A percentile compares a stretch with the other conserved stretches of the same genome.
These are phyloP conservation scores for Drosophila prostipennis DNA, from an alignment of 2,888 invertebrate species.

Conservation along the genomic window DNA sequence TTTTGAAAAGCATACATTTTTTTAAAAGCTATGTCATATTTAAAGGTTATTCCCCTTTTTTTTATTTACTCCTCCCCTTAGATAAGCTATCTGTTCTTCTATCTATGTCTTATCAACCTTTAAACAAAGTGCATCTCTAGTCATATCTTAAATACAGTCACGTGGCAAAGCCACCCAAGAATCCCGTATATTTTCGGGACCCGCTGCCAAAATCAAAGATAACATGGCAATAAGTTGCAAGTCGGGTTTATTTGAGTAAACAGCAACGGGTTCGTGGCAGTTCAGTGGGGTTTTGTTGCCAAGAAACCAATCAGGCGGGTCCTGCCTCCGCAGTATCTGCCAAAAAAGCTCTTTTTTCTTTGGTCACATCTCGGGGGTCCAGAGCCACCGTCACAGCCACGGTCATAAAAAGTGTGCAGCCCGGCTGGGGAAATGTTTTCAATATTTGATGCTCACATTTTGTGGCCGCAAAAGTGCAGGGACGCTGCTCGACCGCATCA, in stretches of 20 bases:
- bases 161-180: background rate
- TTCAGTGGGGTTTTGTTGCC: conserved; percentile 49
- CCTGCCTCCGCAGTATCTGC: conserved; percentile 3
- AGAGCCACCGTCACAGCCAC: conserved; percentile 43
- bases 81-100: background rate
- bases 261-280: conserved; percentile 21
- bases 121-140: background rate
- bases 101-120: background rate
- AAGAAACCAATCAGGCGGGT: conserved; percentile 65
- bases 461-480: conserved; percentile 71
- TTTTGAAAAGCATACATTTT: background rate
- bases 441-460: conserved; percentile 69
- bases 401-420: conserved; percentile 42
- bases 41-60: background rate
- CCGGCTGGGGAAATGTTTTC: conserved; percentile 50
- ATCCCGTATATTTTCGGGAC: conserved; percentile 35
- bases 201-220: conserved; percentile 55
- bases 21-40: background rate
- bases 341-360: conserved; percentile 14
- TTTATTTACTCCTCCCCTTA: background rate
- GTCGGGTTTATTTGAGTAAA: conserved; percentile 40
- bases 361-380: conserved; percentile 13
- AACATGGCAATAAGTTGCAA: conserved; percentile 51
- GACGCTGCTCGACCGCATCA: conserved; percentile 60
- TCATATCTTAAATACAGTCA: background rate